Evolutionary conservation across 2,113 vertebrate species (phyloP), one percentile per base, ranked within the genome.

Genomic region (Mugil cephalus): DNA sequence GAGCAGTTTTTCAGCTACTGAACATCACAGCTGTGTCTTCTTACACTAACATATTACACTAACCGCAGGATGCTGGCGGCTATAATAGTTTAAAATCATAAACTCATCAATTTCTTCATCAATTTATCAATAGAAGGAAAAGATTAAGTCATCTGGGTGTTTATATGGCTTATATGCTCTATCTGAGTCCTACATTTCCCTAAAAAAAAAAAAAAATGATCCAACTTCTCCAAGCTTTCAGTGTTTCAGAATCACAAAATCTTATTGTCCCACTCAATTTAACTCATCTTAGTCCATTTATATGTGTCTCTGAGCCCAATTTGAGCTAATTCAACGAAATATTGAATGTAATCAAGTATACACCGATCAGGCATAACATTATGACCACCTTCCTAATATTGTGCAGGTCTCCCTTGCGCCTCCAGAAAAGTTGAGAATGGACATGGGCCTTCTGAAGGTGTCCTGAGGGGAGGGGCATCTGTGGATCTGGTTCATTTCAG

Each of bases 1-100:
- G 13, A 50, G 47, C 34, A 6, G 10, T 38, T 46, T 21, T 59
- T 73, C n/a, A n/a, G n/a, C n/a, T n/a, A n/a, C n/a, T n/a, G n/a
- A n/a, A n/a, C n/a, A n/a, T n/a, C n/a, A n/a, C n/a, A n/a, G n/a
- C n/a, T n/a, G n/a, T 7, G 5, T 40, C 11, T 12, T 6, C 42
- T 17, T 36, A 9, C n/a, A 34, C 34, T 24, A 47, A 55, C 7
- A 46, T 18, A 1, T 21, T n/a, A 1, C 1, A 8, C 1, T 19
- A 8, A 17, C 39, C 18, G 5, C 10, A 3, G 30, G 19, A 46
- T n/a, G 21, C 7, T 10, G 14, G 47, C 15, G 2, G 8, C 8
- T 30, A 7, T 1, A 55, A 48, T 15, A 8, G 8, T 62, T 53
- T 21, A 7, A 3, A 48, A 9, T 51, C 12, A 40, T 11, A 34